Base-by-base conservation (phyloP, 2,888 invertebrate species). In the Eupithecia subumbrata region DNA sequence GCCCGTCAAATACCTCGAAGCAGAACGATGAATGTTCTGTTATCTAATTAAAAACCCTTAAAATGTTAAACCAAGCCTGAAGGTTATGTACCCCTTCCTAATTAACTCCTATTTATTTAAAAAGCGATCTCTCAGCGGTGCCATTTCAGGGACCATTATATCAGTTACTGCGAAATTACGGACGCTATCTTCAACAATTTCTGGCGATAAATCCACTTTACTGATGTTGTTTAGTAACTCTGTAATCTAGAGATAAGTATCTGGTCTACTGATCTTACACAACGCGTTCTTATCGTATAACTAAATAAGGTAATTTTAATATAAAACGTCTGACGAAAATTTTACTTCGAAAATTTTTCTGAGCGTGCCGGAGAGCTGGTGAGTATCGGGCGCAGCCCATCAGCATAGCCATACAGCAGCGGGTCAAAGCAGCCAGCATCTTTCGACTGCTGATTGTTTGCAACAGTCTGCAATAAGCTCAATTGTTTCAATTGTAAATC, bases 81-180 rank as follows among this genome's bases (percentile, higher is more conserved):
- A 63, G 52, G 64, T 69, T 64, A 71, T 63, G 69, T 73, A 56
- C 34, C 40, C 60, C 37, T 70, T 69, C 40, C 74, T 77, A 75
- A 75, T 79, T 80, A 76, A 74, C 76, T 67, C 60, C 66, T 70
- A 76, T 75, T 78, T 80, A 72, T 78, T 74, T 75, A 64, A 82
- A 82, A 81, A 80, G 82, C 79, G 81, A 84, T 84, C 81, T 72
- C 81, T 79, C 80, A 79, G 78, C 78, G 76, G 85, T 84, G 83
- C 84, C 83, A 85, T 84, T 85, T 86, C 84, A 80, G 76, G 79
- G 77, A 77, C 79, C 78, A 83, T 86, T 87, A 86, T 85, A 86
- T 85, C 81, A 82, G 83, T 81, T 83, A 84, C 73, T 78, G 73
- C 74, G 76, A 83, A 84, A 86, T 86, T 86, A 85, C 84, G 78